These are phyloP conservation scores for Centroberyx gerrardi DNA, from an alignment of 2,797 vertebrate genomes.

Conservation along the genomic window DNA sequence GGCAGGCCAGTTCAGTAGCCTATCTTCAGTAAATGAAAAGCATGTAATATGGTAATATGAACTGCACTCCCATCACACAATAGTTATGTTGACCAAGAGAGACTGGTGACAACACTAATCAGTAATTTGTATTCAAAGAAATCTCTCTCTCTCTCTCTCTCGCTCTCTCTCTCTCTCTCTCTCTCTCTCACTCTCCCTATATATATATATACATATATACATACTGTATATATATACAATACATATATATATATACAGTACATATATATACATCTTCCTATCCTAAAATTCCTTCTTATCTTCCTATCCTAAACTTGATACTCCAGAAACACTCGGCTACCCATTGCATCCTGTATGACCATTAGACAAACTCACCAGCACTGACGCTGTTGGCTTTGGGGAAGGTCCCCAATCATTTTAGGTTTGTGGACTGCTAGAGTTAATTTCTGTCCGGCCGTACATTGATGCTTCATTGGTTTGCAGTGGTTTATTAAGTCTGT, in stretches of 20 bases:
- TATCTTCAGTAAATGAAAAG: slow-evolving; percentile 4
- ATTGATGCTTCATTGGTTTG: slow-evolving; percentile 59
- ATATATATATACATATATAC: no score
- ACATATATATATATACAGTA: no score
- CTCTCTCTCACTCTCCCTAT: no score
- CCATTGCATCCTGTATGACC: slow-evolving; percentile 34
- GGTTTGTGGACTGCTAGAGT: slow-evolving; percentile 23
- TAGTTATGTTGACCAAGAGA: neutral
- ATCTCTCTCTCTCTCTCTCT: no score
- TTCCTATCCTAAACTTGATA: slow-evolving; percentile 4
- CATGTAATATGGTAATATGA: slow-evolving; percentile 14
- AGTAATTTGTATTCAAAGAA: no score
- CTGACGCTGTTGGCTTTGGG: slow-evolving; percentile 21
- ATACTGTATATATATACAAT: no score
- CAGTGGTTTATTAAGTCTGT: slow-evolving; percentile 68
- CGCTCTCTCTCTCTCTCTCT: no score
- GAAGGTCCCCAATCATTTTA: slow-evolving; percentile 49
- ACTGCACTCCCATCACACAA: neutral
- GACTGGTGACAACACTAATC: no score
- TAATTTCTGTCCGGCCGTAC: slow-evolving; percentile 39
- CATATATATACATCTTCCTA: neutral
- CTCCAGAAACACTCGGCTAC: slow-evolving; percentile 12
- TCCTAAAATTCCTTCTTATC: neutral
- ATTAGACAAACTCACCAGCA: slow-evolving; percentile 20
- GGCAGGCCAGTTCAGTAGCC: neutral